These are phyloP conservation scores for Slavum lentiscoides DNA, from an alignment of 2,888 invertebrate species.

Conservation along the genomic window DNA sequence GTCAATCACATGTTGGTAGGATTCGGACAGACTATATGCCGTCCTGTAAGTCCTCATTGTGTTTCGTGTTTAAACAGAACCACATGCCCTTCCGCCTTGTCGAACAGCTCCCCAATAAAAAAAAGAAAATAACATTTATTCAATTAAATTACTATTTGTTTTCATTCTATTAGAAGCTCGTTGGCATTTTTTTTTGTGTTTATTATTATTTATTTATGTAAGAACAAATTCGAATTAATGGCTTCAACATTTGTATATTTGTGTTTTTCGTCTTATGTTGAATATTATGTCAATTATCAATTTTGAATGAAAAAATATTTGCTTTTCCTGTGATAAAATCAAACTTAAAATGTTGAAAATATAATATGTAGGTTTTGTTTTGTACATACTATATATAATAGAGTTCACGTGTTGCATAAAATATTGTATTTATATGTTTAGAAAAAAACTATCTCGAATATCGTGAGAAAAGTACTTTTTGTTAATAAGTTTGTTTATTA, in stretches of 20 bases:
- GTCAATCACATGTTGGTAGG: constrained; percentile 92
- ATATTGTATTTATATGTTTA: too few species aligned
- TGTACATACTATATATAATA: too few species aligned
- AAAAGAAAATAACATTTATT: constrained; percentile 31
- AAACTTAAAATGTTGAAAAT: too few species aligned
- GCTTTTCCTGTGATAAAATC: too few species aligned
- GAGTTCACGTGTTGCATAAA: too few species aligned
- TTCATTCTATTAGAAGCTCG: neutral
- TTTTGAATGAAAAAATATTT: too few species aligned
- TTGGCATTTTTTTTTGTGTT: neutral
- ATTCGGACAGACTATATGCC: constrained; percentile 93
- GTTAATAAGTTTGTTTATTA: neutral
- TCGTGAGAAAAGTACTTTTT: neutral
- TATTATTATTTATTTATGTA: too few species aligned
- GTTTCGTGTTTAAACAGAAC: constrained; percentile 76
- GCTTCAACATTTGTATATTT: neutral
- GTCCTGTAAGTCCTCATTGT: constrained; percentile 82
- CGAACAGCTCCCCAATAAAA: constrained; percentile 56
- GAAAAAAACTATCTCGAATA: neutral
- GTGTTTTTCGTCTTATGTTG: neutral
- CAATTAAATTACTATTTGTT: neutral
- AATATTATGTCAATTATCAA: neutral
- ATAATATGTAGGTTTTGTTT: too few species aligned
- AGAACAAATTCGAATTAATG: neutral
- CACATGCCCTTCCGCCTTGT: constrained; percentile 70